Evolutionary conservation across 2,888 invertebrate species (phyloP), one percentile per base, ranked within the genome.

Genomic region (Tachina grossa): DNA sequence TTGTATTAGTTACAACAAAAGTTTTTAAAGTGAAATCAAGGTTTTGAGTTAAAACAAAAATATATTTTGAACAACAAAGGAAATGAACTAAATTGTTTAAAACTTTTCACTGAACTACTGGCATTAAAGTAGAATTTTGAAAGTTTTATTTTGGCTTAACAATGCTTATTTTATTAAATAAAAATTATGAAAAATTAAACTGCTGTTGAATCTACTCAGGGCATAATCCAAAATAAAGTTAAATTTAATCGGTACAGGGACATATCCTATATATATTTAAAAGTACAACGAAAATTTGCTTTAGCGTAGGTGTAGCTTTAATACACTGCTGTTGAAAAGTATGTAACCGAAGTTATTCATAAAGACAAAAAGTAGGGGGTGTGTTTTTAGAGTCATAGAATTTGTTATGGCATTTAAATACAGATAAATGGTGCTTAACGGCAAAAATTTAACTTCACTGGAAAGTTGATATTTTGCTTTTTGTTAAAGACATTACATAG

Each of bases 1-100:
- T 16, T 76, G 45, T 66, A 55, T 31, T 76, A 10, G 31, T 13
- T 66, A 8, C 47, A 66, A 13, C 8, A 39, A 66, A 66, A 53
- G 31, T 57, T 57, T 13, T 16, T n/a, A 10, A 14, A 66, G n/a
- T n/a, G 13, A 16, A 1, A 19, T 10, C 53, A 75, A 51, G 43
- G 45, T 53, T 59, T 75, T 43, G 16, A 41, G 14, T 49, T 14
- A 63, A 75, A 75, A 55, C 14, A 14, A 14, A 49, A 49, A n/a
- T 75, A 59, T 61, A 8, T 43, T 72, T 72, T 47, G 9, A 11
- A 31, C 31, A 31, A 51, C 51, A 41, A 49, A 66, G 13, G 63
- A 19, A 63, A 45, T 45, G 19, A 47, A 47, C 13, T 22, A 47
- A 66, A 49, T 66, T 14, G 49, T 49, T 66, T 31, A 14, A 22